Conservation (phyloP, 2,797 vertebrate species). For the Nannoperca australis region DNA sequence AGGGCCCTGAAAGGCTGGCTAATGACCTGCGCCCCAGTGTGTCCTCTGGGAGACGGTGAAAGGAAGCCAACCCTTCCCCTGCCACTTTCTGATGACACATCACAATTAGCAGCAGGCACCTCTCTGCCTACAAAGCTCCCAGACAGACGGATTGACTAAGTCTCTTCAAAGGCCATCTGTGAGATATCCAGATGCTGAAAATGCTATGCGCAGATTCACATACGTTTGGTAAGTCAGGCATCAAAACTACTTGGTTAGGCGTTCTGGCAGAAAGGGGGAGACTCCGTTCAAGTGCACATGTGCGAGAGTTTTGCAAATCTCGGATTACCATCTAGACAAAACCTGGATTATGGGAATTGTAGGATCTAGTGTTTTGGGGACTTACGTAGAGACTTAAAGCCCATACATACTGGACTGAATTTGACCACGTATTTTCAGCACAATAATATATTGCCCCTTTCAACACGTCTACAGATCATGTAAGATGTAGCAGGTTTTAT, state of each 20-base stretch:
- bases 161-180: constrained; percentile 54
- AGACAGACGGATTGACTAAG: constrained; percentile 45
- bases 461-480: background rate
- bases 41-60: constrained; percentile 62
- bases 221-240: background rate
- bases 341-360: too few species aligned
- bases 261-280: too few species aligned
- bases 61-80: constrained; percentile 53
- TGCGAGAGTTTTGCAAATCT: too few species aligned
- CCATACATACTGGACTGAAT: background rate
- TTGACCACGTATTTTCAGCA: too few species aligned
- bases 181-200: constrained; percentile 41
- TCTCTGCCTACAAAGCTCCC: constrained; percentile 49
- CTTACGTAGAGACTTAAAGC: background rate
- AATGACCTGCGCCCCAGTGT: constrained; percentile 62
- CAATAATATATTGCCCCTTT: too few species aligned
- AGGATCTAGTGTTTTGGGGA: too few species aligned
- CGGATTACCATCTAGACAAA: too few species aligned
- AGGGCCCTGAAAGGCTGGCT: constrained; percentile 57
- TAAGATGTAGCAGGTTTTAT: background rate
- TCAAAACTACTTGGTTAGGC: too few species aligned
- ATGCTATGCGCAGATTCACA: constrained; percentile 20
- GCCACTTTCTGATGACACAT: constrained; percentile 74
- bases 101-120: constrained; percentile 68
- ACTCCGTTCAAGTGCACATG: too few species aligned